Evolutionary conservation across 2,113 vertebrate species (phyloP).

Genomic region (Petrocephalus microphthalmus): DNA sequence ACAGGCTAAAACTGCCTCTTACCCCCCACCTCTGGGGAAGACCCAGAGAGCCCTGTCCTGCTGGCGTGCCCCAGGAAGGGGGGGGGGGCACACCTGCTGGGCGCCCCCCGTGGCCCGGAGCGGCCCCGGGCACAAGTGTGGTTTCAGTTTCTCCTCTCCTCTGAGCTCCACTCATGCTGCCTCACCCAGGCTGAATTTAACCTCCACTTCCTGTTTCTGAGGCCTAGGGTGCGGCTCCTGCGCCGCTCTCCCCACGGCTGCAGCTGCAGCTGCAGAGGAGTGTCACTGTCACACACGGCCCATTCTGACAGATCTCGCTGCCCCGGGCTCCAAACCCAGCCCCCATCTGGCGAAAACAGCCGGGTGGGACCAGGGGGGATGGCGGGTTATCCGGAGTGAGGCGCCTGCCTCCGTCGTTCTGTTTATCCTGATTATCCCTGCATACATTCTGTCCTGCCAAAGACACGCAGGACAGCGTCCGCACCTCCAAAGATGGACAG

Average conservation of each 20-base stretch:
- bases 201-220: neutral
- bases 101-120: neutral
- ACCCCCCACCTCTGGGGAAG: neutral
- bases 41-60: neutral
- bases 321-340: neutral
- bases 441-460: neutral
- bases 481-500: neutral
- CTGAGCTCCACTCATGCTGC: neutral
- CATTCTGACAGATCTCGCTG: neutral
- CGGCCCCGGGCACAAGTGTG: neutral
- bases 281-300: neutral
- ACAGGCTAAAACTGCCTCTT: neutral
- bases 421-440: neutral
- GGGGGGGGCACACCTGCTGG: neutral
- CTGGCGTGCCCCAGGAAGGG: neutral
- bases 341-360: neutral
- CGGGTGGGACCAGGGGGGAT: neutral
- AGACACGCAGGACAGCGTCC: neutral
- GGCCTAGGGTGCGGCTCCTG: neutral
- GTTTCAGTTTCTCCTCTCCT: neutral
- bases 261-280: neutral
- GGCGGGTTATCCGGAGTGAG: neutral
- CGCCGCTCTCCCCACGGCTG: neutral
- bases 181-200: neutral
- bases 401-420: neutral